Evolutionary conservation across 1,140 invertebrate species (phyloP).

Genomic region (Drosophila virilis): DNA sequence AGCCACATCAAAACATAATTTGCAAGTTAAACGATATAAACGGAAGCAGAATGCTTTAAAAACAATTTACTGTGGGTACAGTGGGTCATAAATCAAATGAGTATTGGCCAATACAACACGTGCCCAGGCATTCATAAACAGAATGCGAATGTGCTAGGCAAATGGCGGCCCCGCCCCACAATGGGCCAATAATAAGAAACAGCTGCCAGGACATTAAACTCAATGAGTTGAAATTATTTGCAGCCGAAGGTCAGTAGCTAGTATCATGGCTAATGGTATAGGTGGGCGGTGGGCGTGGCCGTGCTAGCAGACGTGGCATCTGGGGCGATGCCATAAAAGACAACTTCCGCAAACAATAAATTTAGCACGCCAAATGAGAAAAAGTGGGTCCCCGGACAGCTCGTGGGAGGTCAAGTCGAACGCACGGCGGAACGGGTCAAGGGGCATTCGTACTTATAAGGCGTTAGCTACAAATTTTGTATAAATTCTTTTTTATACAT

Average conservation of each 20-base stretch:
- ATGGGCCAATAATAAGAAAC: conserved; percentile 37
- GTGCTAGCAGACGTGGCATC: conserved; percentile 35
- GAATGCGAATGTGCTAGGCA: conserved; percentile 27
- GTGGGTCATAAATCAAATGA: conserved; percentile 70
- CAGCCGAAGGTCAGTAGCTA: conserved; percentile 75
- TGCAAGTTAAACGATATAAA: conserved; percentile 57
- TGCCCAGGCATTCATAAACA: conserved; percentile 49
- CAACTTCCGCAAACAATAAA: conserved; percentile 81
- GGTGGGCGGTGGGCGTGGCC: background rate
- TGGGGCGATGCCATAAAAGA: conserved; percentile 70
- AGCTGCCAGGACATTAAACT: conserved; percentile 73
- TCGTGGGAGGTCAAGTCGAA: conserved; percentile 31
- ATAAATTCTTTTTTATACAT: background rate
- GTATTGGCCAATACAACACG: conserved; percentile 66
- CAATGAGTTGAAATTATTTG: conserved; percentile 82
- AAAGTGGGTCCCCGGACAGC: conserved; percentile 46
- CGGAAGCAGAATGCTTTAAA: conserved; percentile 19
- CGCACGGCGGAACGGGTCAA: background rate
- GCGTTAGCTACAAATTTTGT: conserved; percentile 8
- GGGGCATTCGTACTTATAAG: conserved; percentile 8
- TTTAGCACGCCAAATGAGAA: conserved; percentile 58
- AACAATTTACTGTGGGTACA: conserved; percentile 36
- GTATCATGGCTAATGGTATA: conserved; percentile 29
- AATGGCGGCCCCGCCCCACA: conserved; percentile 26
- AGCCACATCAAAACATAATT: conserved; percentile 71